Evolutionary conservation across 2,797 vertebrate genomes (phyloP).

Genomic region (Cossypha polioptera): DNA sequence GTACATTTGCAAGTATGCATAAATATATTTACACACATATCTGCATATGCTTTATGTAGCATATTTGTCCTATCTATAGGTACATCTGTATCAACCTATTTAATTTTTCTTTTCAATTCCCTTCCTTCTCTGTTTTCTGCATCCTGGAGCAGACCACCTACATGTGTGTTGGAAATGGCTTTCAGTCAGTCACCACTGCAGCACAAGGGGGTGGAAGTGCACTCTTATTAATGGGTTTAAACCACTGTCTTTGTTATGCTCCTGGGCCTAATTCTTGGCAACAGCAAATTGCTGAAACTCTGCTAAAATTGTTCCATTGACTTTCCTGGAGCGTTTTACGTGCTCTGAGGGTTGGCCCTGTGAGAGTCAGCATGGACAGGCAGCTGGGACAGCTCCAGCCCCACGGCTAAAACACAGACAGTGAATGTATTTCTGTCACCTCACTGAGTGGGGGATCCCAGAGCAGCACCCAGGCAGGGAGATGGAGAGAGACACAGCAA

Average conservation of each 20-base stretch:
- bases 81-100: background rate
- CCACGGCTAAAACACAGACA: rapidly evolving
- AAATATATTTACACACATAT: background rate
- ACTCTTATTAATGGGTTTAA: background rate
- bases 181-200: background rate
- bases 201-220: background rate
- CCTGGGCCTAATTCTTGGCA: background rate
- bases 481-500: background rate
- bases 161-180: background rate
- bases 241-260: constrained; percentile 7
- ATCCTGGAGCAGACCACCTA: constrained; percentile 6
- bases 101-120: background rate
- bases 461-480: background rate
- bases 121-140: background rate
- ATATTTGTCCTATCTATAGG: background rate
- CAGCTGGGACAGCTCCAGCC: background rate
- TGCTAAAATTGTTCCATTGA: background rate
- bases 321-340: background rate
- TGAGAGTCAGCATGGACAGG: rapidly evolving
- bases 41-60: background rate
- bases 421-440: background rate
- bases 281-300: background rate
- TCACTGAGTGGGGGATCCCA: rapidly evolving
- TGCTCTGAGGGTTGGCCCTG: background rate
- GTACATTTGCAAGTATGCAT: background rate